phyloP scores from a whole-genome alignment of 1,140 invertebrate genomes.

The Branchinecta lindahli region DNA sequence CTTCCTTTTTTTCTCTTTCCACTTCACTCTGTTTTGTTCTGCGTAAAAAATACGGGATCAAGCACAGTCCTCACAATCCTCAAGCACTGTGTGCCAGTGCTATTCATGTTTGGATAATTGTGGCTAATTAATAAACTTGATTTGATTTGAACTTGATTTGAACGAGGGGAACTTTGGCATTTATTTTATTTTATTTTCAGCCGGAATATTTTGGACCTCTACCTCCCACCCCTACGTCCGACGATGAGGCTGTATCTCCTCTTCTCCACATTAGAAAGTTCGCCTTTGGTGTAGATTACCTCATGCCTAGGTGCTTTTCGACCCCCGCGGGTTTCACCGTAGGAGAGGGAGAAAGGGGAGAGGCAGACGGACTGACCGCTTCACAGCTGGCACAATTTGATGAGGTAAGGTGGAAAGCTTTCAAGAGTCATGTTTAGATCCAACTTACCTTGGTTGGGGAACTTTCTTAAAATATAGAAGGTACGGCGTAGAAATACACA shows the following conservation, averaged over 20 bases:
- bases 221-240: background rate
- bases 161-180: background rate
- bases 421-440: no score
- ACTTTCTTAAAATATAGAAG: no score
- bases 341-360: background rate
- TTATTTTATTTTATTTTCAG: background rate
- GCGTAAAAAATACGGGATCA: background rate
- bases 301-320: background rate
- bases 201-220: background rate
- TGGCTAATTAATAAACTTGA: no score
- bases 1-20: background rate
- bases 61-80: background rate
- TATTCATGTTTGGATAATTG: no score
- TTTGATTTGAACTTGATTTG: no score
- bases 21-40: background rate
- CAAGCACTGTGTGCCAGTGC: no score
- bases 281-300: background rate
- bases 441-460: no score
- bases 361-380: background rate
- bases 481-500: no score
- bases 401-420: background rate
- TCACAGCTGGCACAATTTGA: constrained; percentile 3
- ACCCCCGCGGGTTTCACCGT: background rate
- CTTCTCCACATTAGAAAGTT: background rate
- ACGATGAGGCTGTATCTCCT: background rate